Evolutionary conservation across 2,888 invertebrate species (phyloP).

Genomic region (Hirtodrosophila cameraria): DNA sequence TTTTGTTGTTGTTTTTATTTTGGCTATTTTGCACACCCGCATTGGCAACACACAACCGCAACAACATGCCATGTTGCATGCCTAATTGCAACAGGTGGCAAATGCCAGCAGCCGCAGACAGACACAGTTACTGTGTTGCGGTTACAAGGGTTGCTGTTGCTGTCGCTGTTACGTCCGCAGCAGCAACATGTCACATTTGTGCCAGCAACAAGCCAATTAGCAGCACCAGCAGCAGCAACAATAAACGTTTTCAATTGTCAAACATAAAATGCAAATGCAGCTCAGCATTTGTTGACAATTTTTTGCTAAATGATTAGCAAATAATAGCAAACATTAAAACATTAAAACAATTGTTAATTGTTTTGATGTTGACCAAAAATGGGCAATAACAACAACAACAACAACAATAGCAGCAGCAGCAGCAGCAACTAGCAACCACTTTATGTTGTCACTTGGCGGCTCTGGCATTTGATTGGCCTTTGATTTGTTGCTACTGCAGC

Average conservation of each 20-base stretch:
- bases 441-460: constrained; percentile 55
- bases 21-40: constrained; percentile 64
- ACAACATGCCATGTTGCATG: constrained; percentile 81
- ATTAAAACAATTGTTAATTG: constrained; percentile 68
- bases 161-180: constrained; percentile 18
- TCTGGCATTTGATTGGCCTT: constrained; percentile 72
- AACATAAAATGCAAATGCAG: constrained; percentile 46
- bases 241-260: constrained; percentile 43
- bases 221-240: constrained; percentile 42
- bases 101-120: constrained; percentile 61
- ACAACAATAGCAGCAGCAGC: constrained; percentile 16
- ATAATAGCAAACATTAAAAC: constrained; percentile 64
- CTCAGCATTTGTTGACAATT: constrained; percentile 55
- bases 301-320: constrained; percentile 71
- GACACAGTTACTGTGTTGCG: constrained; percentile 53
- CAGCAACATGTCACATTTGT: constrained; percentile 59
- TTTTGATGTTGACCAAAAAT: constrained; percentile 63
- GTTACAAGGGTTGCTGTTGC: constrained; percentile 56
- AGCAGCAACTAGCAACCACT: constrained; percentile 25
- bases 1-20: constrained; percentile 26
- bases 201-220: constrained; percentile 72
- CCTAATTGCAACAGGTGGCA: constrained; percentile 81
- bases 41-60: constrained; percentile 52
- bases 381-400: constrained; percentile 39
- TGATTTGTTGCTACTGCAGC: constrained; percentile 66